A percentile compares a stretch with the other conserved stretches of the same genome.
phyloP scores from a whole-genome alignment of 2,888 invertebrate genomes.

The Neoitamus cyanurus region DNA sequence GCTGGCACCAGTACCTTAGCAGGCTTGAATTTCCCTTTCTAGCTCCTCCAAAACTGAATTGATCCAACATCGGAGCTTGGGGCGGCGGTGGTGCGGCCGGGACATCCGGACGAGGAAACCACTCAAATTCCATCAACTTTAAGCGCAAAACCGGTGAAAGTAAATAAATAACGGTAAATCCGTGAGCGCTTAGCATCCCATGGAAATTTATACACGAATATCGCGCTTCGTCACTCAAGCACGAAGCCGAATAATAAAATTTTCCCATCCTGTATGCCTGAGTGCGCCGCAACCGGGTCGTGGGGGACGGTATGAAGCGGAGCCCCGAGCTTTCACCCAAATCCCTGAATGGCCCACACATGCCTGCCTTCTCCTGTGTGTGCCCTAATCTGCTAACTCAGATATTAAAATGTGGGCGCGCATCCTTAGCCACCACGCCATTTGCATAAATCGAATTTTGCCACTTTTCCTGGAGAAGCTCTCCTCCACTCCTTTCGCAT shows the following conservation, averaged over 20 bases:
- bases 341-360: conserved; percentile 19
- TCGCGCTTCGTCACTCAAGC: neutral
- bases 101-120: neutral
- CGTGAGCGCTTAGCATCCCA: neutral
- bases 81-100: neutral
- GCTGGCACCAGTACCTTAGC: neutral
- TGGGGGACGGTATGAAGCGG: neutral
- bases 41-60: neutral
- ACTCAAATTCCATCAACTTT: conserved; percentile 11
- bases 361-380: neutral
- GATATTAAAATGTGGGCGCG: conserved; percentile 43
- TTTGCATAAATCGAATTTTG: conserved; percentile 43
- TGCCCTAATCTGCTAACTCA: conserved; percentile 44
- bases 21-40: neutral
- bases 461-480: neutral
- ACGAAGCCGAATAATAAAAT: conserved; percentile 23
- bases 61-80: neutral
- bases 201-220: conserved; percentile 11
- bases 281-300: neutral
- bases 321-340: conserved; percentile 35
- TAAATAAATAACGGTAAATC: conserved; percentile 9
- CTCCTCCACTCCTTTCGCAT: conserved; percentile 14
- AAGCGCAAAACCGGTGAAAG: neutral
- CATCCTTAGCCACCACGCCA: neutral
- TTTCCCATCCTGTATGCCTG: conserved; percentile 3